Conservation (phyloP, 2,888 invertebrate species). For the Neoitamus cyanurus region DNA sequence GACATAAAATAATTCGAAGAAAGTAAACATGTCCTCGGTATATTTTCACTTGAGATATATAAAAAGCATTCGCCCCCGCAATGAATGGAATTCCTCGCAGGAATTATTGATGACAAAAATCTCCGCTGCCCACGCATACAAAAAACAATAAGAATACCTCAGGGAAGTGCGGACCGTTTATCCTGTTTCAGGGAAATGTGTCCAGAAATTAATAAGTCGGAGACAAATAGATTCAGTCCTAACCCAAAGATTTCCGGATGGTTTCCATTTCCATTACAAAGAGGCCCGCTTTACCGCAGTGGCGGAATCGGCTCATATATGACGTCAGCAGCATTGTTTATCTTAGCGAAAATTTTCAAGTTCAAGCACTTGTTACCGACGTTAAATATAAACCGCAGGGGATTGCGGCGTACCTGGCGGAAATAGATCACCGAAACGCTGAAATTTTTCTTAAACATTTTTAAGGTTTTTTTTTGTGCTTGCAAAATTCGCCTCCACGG, state of each 20-base stretch:
- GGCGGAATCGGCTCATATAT: neutral
- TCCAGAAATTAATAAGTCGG: neutral
- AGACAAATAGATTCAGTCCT: neutral
- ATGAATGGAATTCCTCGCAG: neutral
- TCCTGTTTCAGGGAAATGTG: neutral
- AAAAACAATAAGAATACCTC: neutral
- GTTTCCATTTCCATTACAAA: neutral
- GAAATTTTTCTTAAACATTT: neutral
- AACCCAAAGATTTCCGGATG: neutral
- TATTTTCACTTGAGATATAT: neutral
- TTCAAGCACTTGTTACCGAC: slow-evolving; percentile 38
- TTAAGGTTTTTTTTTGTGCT: neutral
- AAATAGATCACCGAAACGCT: neutral
- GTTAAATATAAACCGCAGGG: slow-evolving; percentile 19
- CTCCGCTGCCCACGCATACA: neutral
- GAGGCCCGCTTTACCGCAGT: neutral
- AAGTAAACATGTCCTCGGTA: neutral
- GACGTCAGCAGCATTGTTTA: slow-evolving; percentile 13
- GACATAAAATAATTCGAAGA: neutral
- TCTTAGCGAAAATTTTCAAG: slow-evolving; percentile 10
- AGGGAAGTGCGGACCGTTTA: neutral
- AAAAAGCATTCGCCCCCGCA: neutral
- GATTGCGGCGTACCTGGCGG: neutral
- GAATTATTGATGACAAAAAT: neutral
- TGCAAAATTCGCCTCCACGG: slow-evolving; percentile 23